Base-by-base conservation (phyloP, 1,140 invertebrate genomes). In the Homarus americanus region DNA sequence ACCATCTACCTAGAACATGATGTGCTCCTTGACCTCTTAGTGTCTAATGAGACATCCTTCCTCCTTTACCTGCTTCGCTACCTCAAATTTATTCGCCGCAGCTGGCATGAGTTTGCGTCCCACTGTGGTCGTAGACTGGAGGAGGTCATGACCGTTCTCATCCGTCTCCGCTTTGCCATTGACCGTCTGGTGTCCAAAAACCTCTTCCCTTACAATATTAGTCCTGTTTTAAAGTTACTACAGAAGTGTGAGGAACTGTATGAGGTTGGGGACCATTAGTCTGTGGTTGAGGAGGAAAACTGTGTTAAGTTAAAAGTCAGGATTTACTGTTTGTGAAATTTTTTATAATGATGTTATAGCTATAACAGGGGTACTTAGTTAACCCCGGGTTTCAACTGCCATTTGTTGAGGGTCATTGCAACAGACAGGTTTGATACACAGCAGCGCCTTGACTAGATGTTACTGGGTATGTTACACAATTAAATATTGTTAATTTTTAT, bases 11-110 rank as follows among this genome's bases (percentile, higher is more conserved):
- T 97, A 93, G 97, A 98, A 93, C 96, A 96, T 20, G 96, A 97
- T 94, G 96, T 98, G 0, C 93, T 98, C 32, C 94, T 98, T 53
- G 98, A 98, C 95, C 96, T 97, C 93, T 95, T 98, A 87, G 97
- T 98, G 38, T 98, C 97, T 93, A 98, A 98, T 94, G 97, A 98
- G 94, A 98, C 97, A 7, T 98, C 97, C 94, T 98, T 98, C 94
- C 94, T 98, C 69, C 94, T 98, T 4, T 98, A 98, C 95, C 94
- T 98, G 79, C 95, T 98, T 79, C 95, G 97, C 92, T 97, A 98
- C 93, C 95, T 98, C 32, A 98, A 98, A 93, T 98, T 97, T 94
- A 96, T 97, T 20, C 95, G 96, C 91, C 95, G 96, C 92, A 97
- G 97, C 94, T 98, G 97, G 97, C 94, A 95, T 0, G 97, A 97